Evolutionary conservation across 2,888 invertebrate species (phyloP), one percentile per base, ranked within the genome.

Genomic region (Dynastes grantii): DNA sequence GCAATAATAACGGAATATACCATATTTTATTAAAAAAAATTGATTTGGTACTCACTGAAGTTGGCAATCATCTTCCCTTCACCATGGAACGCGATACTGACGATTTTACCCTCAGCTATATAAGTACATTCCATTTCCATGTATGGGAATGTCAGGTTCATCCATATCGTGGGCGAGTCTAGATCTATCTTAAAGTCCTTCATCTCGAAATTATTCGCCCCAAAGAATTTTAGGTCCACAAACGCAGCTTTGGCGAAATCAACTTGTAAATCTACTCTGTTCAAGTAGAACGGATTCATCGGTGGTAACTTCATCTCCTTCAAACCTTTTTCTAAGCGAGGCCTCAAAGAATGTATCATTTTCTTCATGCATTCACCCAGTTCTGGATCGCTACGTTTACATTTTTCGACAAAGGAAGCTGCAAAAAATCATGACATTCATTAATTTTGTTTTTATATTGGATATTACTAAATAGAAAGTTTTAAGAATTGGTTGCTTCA

Each of bases 61-160:
- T 90, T 90, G 81, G 89, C 90, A 80, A 86, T 88, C 83, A 90
- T 89, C 64, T 84, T 86, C 58, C 90, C 90, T 79, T 84, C 85
- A 5, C 90, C 90, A 78, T 85, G 87, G 16, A 90, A 85, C 1
- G 89, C 89, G n/a, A 90, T 83, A 29, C 90, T 83, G 1, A 90
- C 83, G 1, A 90, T 80, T 73, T 89, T 87, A 29, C 90, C 90
- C 37, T 89, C 88, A 1, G 90, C 87, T 53, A 89, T 89, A 81
- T 90, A 90, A 64, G 77, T 40, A n/a, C 79, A 77, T 2, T 51
- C n/a, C 9, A 81, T 61, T 51, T 76, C 58, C 37, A 90, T 78
- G 61, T 86, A 83, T 0, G 90, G 90, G 27, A 90, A 82, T 13
- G 83, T 85, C n/a, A 89, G 81, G 9, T 86, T 86, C 13, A 88